A percentile compares a stretch with the other conserved stretches of the same genome.
Conservation (phyloP, 64 coral and sea anemone genomes). For the Montipora foliosa region DNA sequence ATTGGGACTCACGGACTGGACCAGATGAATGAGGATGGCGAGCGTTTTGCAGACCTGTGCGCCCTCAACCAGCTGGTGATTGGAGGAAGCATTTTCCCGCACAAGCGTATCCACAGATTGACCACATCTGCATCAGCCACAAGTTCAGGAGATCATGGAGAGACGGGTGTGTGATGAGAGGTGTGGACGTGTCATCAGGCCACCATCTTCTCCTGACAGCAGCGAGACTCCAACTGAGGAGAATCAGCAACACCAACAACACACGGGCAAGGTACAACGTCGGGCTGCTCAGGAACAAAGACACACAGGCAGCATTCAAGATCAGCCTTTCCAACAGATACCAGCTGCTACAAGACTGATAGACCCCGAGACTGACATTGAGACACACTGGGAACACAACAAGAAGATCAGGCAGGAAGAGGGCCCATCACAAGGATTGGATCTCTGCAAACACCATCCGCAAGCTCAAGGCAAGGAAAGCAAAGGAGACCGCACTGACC, state of each 20-base stretch:
- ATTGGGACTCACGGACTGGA: too few relatives aligned
- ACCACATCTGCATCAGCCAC: neutral
- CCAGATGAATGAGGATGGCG: too few relatives aligned
- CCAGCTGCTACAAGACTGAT: neutral
- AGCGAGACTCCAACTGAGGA: neutral
- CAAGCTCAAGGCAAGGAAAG: neutral
- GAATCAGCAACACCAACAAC: too few relatives aligned
- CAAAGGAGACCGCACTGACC: neutral
- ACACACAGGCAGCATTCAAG: neutral
- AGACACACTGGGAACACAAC: neutral
- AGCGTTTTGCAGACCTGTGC: neutral
- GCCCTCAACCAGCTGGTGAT: slow-evolving; percentile 3
- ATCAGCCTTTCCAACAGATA: neutral
- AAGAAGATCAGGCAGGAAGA: neutral
- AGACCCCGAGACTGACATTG: neutral
- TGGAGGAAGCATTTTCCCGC: too few relatives aligned
- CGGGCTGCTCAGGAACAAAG: neutral
- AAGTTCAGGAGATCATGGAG: neutral
- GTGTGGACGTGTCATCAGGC: neutral
- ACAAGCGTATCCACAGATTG: neutral
- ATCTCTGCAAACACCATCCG: neutral
- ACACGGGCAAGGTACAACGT: neutral
- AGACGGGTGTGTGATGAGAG: neutral
- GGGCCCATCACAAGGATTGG: neutral
- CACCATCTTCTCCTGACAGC: neutral